Evolutionary conservation across 1,140 invertebrate species (phyloP), one percentile per base, ranked within the genome.

Genomic region (Thaumatotibia leucotreta): DNA sequence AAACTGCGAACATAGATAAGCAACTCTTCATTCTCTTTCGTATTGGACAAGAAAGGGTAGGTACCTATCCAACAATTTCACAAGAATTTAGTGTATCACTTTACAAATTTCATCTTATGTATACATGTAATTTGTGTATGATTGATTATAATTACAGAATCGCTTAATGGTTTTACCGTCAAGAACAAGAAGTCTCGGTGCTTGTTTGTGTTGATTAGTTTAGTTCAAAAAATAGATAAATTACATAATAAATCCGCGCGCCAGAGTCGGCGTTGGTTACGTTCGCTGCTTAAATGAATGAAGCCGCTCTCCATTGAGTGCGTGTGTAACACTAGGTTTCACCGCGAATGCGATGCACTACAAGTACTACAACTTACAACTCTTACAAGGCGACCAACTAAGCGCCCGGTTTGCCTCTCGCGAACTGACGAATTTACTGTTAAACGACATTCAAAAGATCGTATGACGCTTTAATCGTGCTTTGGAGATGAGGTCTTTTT

Each of bases 271-370:
- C 23, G 9, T 4, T n/a, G 24, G 11, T n/a, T 27, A 61, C 50
- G 68, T 76, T 74, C 73, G 58, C 45, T 27, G 64, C 67, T 23
- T 70, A 73, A 72, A 86, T 86, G 83, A 88, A 88, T 88, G 85
- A 74, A 76, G 65, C 74, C 39, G 72, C 68, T 67, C 65, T 73
- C 76, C 83, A 83, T 84, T 83, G 75, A 84, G 78, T 70, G 74
- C 77, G 75, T 68, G 68, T n/a, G 52, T 58, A 58, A 58, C 52
- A 68, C 72, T 70, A 69, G 69, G 73, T 82, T 80, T 79, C 78
- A 65, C 68, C 68, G 72, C 76, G 77, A 86, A 76, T 76, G 80
- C 79, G 84, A 83, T 75, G 72, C 74, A 65, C 66, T 69, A 65
- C 27, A n/a, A n/a, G n/a, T n/a, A 4, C 17, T 45, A 45, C 39